Percentiles rank a stretch among this genome's conserved stretches.
phyloP scores from a whole-genome alignment of 1,140 invertebrate genomes.

The Dinothrombium tinctorium region DNA sequence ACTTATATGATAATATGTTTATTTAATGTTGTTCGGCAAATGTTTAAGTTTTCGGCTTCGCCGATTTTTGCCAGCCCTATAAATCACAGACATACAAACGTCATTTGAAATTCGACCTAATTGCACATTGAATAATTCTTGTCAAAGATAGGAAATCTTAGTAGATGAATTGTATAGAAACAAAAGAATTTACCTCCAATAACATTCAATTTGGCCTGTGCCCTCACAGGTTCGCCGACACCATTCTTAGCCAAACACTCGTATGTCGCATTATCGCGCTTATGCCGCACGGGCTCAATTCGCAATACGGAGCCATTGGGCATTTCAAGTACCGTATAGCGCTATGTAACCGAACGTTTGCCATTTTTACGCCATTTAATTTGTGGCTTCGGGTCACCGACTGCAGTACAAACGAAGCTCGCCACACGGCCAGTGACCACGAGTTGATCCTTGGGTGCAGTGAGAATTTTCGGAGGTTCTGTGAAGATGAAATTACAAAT shows the following conservation, averaged over 20 bases:
- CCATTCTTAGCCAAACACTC: slow-evolving; percentile 92
- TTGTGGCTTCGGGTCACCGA: slow-evolving; percentile 47
- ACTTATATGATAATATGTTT: no score
- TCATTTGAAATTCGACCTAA: no score
- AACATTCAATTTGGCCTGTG: slow-evolving; percentile 59
- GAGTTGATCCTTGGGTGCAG: slow-evolving; percentile 55
- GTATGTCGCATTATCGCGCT: slow-evolving; percentile 64
- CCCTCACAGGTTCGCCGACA: slow-evolving; percentile 71
- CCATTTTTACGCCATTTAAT: slow-evolving; percentile 25
- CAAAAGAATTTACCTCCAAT: no score
- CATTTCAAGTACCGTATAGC: slow-evolving; percentile 23
- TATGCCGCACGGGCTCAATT: slow-evolving; percentile 63
- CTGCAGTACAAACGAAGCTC: slow-evolving; percentile 77
- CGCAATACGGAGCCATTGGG: slow-evolving; percentile 55
- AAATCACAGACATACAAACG: no score
- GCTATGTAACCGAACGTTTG: slow-evolving; percentile 19
- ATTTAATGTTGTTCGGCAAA: no score
- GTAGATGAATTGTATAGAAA: no score
- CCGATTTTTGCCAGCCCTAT: no score
- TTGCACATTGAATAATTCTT: no score
- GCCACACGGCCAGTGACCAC: slow-evolving; percentile 72
- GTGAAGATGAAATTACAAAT: no score
- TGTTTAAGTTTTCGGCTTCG: no score
- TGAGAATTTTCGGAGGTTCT: slow-evolving; percentile 76
- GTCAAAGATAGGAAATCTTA: no score